phyloP scores from a whole-genome alignment of 2,113 vertebrate genomes.

The Regulus satrapa region DNA sequence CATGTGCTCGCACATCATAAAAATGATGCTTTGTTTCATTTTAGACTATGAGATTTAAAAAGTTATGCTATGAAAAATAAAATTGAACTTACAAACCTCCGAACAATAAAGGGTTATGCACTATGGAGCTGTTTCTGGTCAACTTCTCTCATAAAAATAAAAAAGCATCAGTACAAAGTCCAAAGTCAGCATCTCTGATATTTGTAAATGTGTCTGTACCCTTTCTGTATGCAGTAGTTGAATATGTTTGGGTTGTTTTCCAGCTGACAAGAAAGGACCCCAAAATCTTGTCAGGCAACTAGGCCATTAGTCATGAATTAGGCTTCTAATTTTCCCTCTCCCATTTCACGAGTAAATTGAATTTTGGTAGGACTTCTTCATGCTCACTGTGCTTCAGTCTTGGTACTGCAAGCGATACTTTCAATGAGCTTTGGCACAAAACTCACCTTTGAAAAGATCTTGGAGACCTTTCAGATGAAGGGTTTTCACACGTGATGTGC shows the following conservation, averaged over 20 bases:
- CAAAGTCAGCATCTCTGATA: background rate
- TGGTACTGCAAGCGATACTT: background rate
- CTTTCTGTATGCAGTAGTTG: background rate
- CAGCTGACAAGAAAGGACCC: background rate
- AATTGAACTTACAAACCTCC: background rate
- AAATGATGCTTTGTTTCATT: background rate
- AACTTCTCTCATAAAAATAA: background rate
- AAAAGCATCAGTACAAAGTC: background rate
- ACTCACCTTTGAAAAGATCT: background rate
- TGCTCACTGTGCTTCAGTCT: background rate
- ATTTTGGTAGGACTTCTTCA: no score
- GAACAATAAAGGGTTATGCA: background rate
- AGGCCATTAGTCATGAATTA: background rate
- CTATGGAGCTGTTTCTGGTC: background rate
- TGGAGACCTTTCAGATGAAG: background rate
- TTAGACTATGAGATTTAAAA: background rate
- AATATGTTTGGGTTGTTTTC: background rate
- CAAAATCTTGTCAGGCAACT: background rate
- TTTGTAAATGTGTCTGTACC: background rate
- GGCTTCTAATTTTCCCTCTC: background rate
- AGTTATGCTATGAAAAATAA: background rate
- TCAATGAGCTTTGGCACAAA: background rate
- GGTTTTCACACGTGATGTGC: background rate
- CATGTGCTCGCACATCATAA: conserved; percentile 12
- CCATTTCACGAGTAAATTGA: background rate